Conservation (phyloP, 2,797 vertebrate species). For the Malacoctenus gilli region DNA sequence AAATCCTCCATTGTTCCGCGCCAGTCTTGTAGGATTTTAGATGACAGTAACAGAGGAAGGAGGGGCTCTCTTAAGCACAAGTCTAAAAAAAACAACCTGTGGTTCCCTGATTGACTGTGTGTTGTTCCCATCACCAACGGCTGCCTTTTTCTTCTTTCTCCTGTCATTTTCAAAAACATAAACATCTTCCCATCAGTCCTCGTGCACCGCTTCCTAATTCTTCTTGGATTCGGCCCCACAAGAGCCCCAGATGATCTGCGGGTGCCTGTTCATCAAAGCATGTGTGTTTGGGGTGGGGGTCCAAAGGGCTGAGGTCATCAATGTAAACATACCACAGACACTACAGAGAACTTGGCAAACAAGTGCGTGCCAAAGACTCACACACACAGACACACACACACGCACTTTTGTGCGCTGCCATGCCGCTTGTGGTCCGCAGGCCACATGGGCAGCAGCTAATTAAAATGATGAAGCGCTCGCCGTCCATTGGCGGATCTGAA, state of each 20-base stretch:
- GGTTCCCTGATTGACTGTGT: neutral
- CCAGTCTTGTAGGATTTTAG: neutral
- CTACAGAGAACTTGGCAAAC: conserved; percentile 44
- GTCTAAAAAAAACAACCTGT: too few species aligned
- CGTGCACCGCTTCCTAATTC: conserved; percentile 34
- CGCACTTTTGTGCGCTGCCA: conserved; percentile 21
- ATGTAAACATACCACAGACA: conserved; percentile 65
- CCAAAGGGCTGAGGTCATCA: conserved; percentile 68
- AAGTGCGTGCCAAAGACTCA: conserved; percentile 19
- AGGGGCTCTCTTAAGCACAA: too few species aligned
- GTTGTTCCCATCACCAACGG: conserved; percentile 6
- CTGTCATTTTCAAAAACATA: too few species aligned
- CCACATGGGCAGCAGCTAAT: conserved; percentile 55
- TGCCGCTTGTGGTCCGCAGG: conserved; percentile 32
- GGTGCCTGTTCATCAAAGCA: conserved; percentile 26
- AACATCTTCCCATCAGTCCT: conserved; percentile 26
- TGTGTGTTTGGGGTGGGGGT: conserved; percentile 25
- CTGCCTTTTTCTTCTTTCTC: conserved; percentile 11
- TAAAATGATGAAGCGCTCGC: conserved; percentile 49
- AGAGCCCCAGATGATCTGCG: conserved; percentile 25
- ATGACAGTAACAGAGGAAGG: neutral
- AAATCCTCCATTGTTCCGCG: conserved; percentile 3
- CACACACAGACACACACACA: neutral
- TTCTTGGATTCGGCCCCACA: conserved; percentile 29
- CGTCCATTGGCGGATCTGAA: conserved; percentile 37